Evolutionary conservation across 2,113 vertebrate genomes (phyloP), one percentile per base, ranked within the genome.

Genomic region (rat (Rattus norvegicus)): DNA sequence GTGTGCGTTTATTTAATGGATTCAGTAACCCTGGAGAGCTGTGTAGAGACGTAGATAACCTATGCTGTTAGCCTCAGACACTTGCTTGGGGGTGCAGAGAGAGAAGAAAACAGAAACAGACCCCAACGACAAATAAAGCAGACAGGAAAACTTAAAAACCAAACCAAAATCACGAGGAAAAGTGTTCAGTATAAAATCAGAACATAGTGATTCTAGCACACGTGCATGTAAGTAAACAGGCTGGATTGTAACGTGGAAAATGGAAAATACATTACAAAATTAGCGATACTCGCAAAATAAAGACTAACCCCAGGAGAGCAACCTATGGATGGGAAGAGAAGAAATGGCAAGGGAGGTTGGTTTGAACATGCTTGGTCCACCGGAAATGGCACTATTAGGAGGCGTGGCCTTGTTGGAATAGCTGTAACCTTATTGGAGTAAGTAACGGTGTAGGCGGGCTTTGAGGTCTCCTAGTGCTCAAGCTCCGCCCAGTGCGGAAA

Each of bases 61-160:
- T 1, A 0, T 73, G 43, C 56, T 75, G 39, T 59, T 65, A 49
- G 59, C 72, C 52, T 19, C 10, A 59, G 7, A 54, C 75, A 67
- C 91, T 80, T 88, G 39, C 49, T 75, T 75, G 75, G 33, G 91
- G 63, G 80, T 94, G 90, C 90, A 88, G 89, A 70, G 76, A 92
- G 90, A 76, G 72, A 52, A 79, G 36, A n/a, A 88, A 39, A 56
- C 33, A n/a, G 56, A 81, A 81, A 6, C 33, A 20, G 22, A 36
- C 5, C 1, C 49, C 17, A 28, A 24, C 19, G 12, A 81, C 47
- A 30, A 54, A 26, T 1, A 16, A 76, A 76, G 17, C 39, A 52
- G 88, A 77, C 22, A 49, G 17, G 33, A 33, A 70, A 70, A 70
- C n/a, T 56, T 43, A 70, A 24, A 81, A 81, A 87, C 65, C 52